phyloP scores from a whole-genome alignment of 92 coral and sea anemone genomes.

The Epizoanthus rinbou region DNA sequence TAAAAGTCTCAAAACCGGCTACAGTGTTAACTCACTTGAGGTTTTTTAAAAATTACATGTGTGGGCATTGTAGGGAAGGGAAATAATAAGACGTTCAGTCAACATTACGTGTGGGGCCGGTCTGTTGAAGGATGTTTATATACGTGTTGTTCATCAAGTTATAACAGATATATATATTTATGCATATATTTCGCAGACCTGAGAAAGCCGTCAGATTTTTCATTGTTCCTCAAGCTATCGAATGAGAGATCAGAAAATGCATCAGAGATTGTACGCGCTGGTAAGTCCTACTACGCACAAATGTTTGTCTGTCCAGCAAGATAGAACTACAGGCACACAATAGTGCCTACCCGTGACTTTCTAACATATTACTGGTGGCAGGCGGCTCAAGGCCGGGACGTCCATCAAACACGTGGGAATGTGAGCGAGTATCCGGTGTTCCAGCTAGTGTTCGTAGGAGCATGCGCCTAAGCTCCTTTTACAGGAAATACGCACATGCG shows the following conservation, averaged over 20 bases:
- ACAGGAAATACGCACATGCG: slow-evolving; percentile 91
- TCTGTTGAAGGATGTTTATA: too few relatives aligned
- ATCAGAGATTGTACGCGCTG: background rate
- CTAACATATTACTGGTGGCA: background rate
- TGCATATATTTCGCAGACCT: background rate
- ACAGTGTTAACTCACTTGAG: too few relatives aligned
- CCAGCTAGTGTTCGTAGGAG: slow-evolving; percentile 65
- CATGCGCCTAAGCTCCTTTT: slow-evolving; percentile 72
- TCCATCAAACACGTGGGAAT: slow-evolving; percentile 79
- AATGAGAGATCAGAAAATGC: background rate
- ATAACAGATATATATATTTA: background rate
- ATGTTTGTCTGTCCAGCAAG: too few relatives aligned
- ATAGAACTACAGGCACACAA: too few relatives aligned
- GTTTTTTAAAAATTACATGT: too few relatives aligned
- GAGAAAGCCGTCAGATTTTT: slow-evolving; percentile 9
- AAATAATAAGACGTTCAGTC: too few relatives aligned
- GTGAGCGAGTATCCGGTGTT: slow-evolving; percentile 65
- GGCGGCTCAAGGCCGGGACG: slow-evolving; percentile 28
- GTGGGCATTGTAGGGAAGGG: too few relatives aligned
- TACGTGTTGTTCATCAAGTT: too few relatives aligned
- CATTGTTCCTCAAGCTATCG: slow-evolving; percentile 25
- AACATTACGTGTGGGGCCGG: too few relatives aligned
- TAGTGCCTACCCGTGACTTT: too few relatives aligned
- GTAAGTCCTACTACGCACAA: background rate
- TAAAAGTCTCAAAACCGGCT: too few relatives aligned